These are phyloP conservation scores for Drosophila mercatorum DNA, from an alignment of 2,888 invertebrate genomes.

Conservation along the genomic window DNA sequence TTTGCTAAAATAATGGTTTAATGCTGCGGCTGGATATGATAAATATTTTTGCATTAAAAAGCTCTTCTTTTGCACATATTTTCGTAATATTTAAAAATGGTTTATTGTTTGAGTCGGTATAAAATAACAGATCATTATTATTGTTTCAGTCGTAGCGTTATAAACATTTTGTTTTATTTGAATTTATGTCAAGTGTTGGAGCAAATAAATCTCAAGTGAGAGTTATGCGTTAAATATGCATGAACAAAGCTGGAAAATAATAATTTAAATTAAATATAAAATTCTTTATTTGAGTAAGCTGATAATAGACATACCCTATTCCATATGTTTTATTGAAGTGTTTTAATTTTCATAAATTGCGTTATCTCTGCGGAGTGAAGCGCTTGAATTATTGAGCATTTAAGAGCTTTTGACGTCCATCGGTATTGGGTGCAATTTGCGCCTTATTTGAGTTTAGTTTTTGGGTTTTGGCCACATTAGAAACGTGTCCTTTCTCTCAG, in stretches of 20 bases:
- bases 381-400: neutral
- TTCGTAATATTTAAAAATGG: neutral
- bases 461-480: constrained; percentile 37
- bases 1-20: neutral
- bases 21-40: neutral
- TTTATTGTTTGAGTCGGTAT: too few species aligned
- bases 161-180: neutral
- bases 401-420: constrained; percentile 9
- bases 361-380: too few species aligned
- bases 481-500: constrained; percentile 33
- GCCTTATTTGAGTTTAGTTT: constrained; percentile 38
- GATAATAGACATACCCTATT: too few species aligned
- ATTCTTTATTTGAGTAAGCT: too few species aligned
- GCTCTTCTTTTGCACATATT: too few species aligned
- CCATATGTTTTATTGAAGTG: too few species aligned
- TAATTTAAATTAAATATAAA: too few species aligned
- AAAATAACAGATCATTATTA: neutral
- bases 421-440: constrained; percentile 29
- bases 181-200: neutral
- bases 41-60: neutral
- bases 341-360: neutral
- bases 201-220: neutral
- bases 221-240: neutral
- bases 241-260: too few species aligned
- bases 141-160: neutral